phyloP scores from a whole-genome alignment of 2,797 vertebrate genomes.

The Carapus acus region DNA sequence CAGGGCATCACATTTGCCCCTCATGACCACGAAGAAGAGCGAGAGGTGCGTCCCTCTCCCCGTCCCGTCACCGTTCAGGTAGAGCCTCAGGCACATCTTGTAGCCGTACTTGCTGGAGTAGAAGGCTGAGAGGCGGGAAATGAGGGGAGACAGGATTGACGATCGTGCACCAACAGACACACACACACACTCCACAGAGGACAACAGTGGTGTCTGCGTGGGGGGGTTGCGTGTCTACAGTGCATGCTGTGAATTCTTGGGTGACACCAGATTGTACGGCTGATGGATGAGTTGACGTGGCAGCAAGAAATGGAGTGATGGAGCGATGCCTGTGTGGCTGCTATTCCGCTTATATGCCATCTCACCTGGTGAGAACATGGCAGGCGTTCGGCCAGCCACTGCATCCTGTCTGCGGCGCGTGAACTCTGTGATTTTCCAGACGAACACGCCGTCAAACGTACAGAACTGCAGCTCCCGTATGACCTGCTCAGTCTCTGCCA shows the following conservation, averaged over 20 bases:
- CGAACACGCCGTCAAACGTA: conserved; percentile 87
- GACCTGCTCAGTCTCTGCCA: conserved; percentile 84
- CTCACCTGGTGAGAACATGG: conserved; percentile 96
- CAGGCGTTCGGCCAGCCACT: conserved; percentile 78
- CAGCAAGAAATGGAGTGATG: no score
- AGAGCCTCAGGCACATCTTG: conserved; percentile 96
- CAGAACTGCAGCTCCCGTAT: conserved; percentile 81
- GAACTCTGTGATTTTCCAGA: conserved; percentile 93
- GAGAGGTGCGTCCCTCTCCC: conserved; percentile 89
- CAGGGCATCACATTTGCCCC: conserved; percentile 84
- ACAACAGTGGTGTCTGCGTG: conserved; percentile 25
- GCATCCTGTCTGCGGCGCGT: conserved; percentile 90
- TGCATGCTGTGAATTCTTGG: no score
- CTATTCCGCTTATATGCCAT: no score
- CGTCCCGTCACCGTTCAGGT: conserved; percentile 92
- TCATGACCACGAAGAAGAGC: conserved; percentile 97
- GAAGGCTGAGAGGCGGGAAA: no score
- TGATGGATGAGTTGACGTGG: no score
- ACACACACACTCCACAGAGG: conserved; percentile 15
- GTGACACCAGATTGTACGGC: no score
- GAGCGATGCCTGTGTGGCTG: no score
- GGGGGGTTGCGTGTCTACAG: conserved; percentile 44
- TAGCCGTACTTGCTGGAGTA: conserved; percentile 97
- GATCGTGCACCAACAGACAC: conserved; percentile 12
- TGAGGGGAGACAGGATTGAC: no score